Conservation (phyloP, 2,113 vertebrate genomes). For the Rhinolophus ferrumequinum region DNA sequence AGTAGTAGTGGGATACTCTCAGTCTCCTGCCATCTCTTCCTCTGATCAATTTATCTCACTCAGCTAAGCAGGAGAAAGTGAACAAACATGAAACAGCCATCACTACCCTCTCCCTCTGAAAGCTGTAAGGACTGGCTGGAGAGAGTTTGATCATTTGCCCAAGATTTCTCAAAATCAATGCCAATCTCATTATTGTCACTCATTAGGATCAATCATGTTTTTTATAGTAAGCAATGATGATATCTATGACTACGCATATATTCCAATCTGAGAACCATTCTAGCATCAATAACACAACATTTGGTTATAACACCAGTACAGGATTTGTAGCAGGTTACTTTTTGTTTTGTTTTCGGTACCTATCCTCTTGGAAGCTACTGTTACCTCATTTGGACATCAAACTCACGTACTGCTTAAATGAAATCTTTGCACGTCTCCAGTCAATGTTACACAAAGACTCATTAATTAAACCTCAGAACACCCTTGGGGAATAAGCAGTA, state of each 20-base stretch:
- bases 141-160: background rate
- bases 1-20: background rate
- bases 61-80: background rate
- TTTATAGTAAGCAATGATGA: background rate
- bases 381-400: conserved; percentile 57
- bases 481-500: conserved; percentile 62
- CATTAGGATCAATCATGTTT: background rate
- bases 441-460: conserved; percentile 66
- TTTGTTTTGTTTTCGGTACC: conserved; percentile 3
- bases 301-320: background rate
- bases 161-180: conserved; percentile 41
- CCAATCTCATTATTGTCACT: background rate
- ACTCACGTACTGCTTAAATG: conserved; percentile 68
- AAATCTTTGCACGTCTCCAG: conserved; percentile 66
- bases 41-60: background rate
- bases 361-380: conserved; percentile 37
- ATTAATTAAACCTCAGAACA: conserved; percentile 79
- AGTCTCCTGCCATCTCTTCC: background rate
- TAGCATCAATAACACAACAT: background rate
- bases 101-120: background rate
- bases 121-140: background rate
- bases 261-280: background rate
- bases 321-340: background rate
- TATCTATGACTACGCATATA: background rate
- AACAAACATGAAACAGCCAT: background rate